phyloP scores from a whole-genome alignment of 2,888 invertebrate genomes.

The Reticulitermes lucifugus region DNA sequence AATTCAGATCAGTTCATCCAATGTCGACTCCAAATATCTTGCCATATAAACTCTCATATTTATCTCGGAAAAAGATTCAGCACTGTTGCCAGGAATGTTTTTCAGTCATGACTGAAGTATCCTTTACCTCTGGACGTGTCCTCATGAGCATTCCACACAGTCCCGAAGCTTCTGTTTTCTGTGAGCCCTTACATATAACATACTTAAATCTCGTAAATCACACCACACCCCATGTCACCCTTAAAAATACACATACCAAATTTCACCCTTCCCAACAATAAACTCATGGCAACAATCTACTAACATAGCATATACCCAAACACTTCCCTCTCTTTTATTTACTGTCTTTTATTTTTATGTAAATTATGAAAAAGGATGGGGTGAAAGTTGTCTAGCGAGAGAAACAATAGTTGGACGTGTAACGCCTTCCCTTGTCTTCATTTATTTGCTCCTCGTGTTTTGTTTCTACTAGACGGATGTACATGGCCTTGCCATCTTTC shows the following conservation, averaged over 20 bases:
- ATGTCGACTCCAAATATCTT: too few species aligned
- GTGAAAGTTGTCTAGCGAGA: constrained; percentile 29
- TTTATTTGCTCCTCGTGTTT: constrained; percentile 33
- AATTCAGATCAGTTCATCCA: too few species aligned
- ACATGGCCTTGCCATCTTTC: constrained; percentile 11
- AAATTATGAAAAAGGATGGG: constrained; percentile 28
- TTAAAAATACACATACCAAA: constrained; percentile 37
- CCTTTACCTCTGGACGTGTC: background rate
- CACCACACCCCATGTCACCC: constrained; percentile 39
- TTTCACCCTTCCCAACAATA: constrained; percentile 41
- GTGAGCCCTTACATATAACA: constrained; percentile 12
- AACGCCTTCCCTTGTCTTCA: constrained; percentile 41
- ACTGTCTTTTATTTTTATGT: constrained; percentile 42
- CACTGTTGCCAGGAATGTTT: background rate
- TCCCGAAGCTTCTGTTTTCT: constrained; percentile 26
- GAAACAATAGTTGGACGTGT: constrained; percentile 37
- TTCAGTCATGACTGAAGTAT: background rate
- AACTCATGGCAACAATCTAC: constrained; percentile 41
- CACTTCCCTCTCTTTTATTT: constrained; percentile 33
- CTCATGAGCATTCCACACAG: constrained; percentile 27
- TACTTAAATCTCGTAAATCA: constrained; percentile 42
- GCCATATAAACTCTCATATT: too few species aligned
- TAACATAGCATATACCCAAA: constrained; percentile 20
- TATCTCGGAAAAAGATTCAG: too few species aligned
- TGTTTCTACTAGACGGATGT: constrained; percentile 30